Base-by-base conservation (phyloP, 2,888 invertebrate species). In the Orchestes rusci region DNA sequence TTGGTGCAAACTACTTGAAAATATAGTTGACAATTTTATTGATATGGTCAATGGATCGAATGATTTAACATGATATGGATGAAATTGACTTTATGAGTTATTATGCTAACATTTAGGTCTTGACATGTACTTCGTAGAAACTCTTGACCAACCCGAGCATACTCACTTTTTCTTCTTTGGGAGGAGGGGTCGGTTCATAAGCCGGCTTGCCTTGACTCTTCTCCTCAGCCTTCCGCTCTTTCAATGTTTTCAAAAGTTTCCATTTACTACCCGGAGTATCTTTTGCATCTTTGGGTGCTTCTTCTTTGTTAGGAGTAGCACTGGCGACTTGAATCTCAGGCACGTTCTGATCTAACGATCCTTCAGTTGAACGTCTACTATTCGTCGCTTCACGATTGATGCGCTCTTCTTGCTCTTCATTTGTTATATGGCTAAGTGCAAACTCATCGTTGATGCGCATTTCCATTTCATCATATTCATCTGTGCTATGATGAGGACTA, bases 201-300 rank as follows among this genome's bases (percentile, higher is more conserved):
- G 61, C 61, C 37, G 79, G 77, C 52, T 82, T 79, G 45, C 80
- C 83, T 48, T 79, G 77, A 59, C 74, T 76, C 65, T 82, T 86
- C 59, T 91, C 90, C 66, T 91, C 91, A 2, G 90, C 87, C 70
- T 92, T 91, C 49, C 85, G 76, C 59, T 92, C 91, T 64, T 91
- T 91, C 18, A 92, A 68, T 1, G 91, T 90, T 68, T 91, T 92
- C 2, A 92, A 69, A 32, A 92, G 73, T 65, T 91, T 91, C 92
- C 92, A 92, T 66, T 90, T 90, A 62, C 90, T 90, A 5, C 87
- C 83, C 30, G 81, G 76, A 8, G 65, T 47, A 10, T 42, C 47
- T 30, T 43, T 43, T n/a, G 33, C 16, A 3, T 48, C 42, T 36
- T 65, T 67, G 4, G 58, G 55, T 7, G 53, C 53, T 45, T 67